Evolutionary conservation across 64 coral and sea anemone species (phyloP).

Genomic region (Montipora sp.): DNA sequence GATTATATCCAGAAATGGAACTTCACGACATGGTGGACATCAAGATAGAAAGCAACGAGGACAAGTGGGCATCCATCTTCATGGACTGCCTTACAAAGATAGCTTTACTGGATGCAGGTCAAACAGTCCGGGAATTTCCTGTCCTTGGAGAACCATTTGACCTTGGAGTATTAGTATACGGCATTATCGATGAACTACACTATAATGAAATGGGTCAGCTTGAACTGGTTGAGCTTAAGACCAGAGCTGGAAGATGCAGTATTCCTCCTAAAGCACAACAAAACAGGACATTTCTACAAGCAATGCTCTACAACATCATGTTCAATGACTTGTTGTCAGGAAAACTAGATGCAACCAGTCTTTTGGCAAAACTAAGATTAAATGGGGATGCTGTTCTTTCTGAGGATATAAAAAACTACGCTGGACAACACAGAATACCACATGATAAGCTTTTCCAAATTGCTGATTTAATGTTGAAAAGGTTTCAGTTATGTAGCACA

Average conservation of each 20-base stretch:
- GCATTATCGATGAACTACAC: slow-evolving; percentile 75
- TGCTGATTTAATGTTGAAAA: slow-evolving; percentile 40
- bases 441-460: slow-evolving; percentile 53
- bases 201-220: slow-evolving; percentile 61
- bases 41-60: slow-evolving; percentile 62
- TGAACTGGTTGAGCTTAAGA: slow-evolving; percentile 76
- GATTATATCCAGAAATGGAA: slow-evolving; percentile 53
- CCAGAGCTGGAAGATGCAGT: slow-evolving; percentile 35
- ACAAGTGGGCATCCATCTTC: slow-evolving; percentile 74
- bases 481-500: slow-evolving; percentile 36
- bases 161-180: slow-evolving; percentile 69
- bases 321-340: slow-evolving; percentile 70
- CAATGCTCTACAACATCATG: slow-evolving; percentile 73
- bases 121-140: slow-evolving; percentile 69
- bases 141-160: slow-evolving; percentile 75
- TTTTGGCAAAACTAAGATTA: slow-evolving; percentile 47
- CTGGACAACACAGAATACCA: slow-evolving; percentile 40
- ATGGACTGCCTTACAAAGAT: slow-evolving; percentile 74
- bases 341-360: slow-evolving; percentile 11
- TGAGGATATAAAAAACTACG: slow-evolving; percentile 53
- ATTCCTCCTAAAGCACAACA: slow-evolving; percentile 62
- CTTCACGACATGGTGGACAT: slow-evolving; percentile 67
- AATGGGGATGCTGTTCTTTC: slow-evolving; percentile 40
- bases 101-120: slow-evolving; percentile 49
- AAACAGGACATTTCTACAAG: slow-evolving; percentile 55